Conservation (phyloP, 2,797 vertebrate species). For the Nyctibius grandis region DNA sequence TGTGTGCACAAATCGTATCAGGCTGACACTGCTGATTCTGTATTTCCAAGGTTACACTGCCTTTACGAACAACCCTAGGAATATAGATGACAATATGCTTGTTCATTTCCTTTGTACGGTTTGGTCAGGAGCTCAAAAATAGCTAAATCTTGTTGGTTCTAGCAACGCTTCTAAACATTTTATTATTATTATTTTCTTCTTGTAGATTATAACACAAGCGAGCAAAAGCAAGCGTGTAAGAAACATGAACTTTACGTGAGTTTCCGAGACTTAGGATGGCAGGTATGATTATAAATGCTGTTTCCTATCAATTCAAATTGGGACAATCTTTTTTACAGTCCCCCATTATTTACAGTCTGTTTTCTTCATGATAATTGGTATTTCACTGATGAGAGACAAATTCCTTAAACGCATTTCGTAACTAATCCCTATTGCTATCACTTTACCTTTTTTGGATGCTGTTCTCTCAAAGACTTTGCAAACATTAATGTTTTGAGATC, state of each 20-base stretch:
- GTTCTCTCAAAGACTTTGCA: not conserved
- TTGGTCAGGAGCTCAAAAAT: not conserved
- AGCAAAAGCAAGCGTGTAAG: constrained; percentile 98
- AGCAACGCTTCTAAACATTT: not conserved
- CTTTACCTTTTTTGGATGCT: not conserved
- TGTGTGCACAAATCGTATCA: not conserved
- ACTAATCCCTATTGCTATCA: not conserved
- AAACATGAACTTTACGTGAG: constrained; percentile 99
- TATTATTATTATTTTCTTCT: not conserved
- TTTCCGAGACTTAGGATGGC: constrained; percentile 97
- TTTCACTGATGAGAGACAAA: not conserved
- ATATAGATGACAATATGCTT: not conserved
- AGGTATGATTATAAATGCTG: constrained; percentile 77
- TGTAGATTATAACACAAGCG: constrained; percentile 93
- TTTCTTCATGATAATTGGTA: not conserved
- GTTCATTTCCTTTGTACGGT: not conserved
- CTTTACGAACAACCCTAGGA: not conserved
- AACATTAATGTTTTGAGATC: not conserved
- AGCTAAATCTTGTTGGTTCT: not conserved
- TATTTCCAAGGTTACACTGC: not conserved
- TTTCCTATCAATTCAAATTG: not conserved
- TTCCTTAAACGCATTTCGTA: not conserved
- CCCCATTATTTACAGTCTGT: not conserved
- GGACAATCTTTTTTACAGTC: not conserved
- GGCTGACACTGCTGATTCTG: not conserved